Percentiles rank a stretch among this genome's conserved stretches.
Evolutionary conservation across 1,140 invertebrate genomes (phyloP).

Genomic region (Aplysia californica): DNA sequence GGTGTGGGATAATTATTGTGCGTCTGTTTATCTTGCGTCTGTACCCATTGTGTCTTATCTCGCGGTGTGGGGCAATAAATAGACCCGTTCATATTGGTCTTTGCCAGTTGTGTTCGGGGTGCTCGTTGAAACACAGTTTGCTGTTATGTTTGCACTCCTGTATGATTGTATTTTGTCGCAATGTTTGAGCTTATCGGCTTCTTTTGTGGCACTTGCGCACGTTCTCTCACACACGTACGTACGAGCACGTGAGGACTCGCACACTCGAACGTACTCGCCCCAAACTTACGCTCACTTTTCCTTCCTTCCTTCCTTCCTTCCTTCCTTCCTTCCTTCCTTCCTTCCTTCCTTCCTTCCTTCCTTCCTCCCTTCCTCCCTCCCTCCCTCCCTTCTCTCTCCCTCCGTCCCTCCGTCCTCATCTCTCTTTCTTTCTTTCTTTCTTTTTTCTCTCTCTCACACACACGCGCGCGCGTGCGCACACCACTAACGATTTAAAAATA

Average conservation of each 20-base stretch:
- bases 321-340: background rate
- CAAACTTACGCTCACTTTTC: background rate
- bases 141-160: background rate
- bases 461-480: background rate
- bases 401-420: background rate
- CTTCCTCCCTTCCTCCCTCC: background rate
- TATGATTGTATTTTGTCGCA: constrained; percentile 1
- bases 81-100: background rate
- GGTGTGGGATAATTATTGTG: background rate
- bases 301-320: background rate
- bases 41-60: background rate
- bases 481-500: no score
- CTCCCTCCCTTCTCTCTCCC: background rate
- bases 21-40: background rate
- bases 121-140: background rate
- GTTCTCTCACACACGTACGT: background rate
- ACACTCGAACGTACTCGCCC: background rate
- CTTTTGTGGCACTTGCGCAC: background rate
- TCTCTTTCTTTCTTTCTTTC: background rate
- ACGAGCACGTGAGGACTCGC: background rate
- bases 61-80: background rate
- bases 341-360: background rate
- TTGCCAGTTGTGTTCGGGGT: background rate
- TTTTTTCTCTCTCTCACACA: no score
- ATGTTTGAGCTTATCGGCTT: background rate